phyloP scores from a whole-genome alignment of 2,888 invertebrate genomes.

The Drosophila maculinotata region DNA sequence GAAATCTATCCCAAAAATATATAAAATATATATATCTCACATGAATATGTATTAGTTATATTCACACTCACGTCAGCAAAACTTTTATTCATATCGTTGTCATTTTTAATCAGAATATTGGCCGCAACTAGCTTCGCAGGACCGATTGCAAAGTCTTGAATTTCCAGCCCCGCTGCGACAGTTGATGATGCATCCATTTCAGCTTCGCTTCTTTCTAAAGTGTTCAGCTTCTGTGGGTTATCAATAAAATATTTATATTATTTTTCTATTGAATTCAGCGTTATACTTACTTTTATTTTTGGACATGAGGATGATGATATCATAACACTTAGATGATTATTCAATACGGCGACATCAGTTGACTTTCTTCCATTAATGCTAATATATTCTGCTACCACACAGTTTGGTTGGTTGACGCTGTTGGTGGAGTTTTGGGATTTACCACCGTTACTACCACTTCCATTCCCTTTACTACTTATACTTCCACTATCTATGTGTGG shows the following conservation, averaged over 20 bases:
- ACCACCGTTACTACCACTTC: conserved; percentile 20
- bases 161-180: conserved; percentile 43
- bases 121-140: conserved; percentile 55
- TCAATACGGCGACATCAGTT: conserved; percentile 42
- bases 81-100: conserved; percentile 87
- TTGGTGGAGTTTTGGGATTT: conserved; percentile 38
- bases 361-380: conserved; percentile 43
- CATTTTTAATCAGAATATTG: conserved; percentile 53
- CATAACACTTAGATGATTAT: conserved; percentile 51
- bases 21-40: not conserved
- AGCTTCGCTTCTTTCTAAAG: conserved; percentile 46
- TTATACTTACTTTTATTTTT: conserved; percentile 56
- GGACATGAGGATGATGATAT: conserved; percentile 46
- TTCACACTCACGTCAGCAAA: conserved; percentile 91
- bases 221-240: conserved; percentile 47
- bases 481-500: conserved; percentile 35
- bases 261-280: not conserved
- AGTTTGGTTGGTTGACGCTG: conserved; percentile 46
- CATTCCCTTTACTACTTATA: conserved; percentile 26
- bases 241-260: conserved; percentile 1
- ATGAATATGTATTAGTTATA: not conserved
- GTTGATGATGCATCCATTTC: conserved; percentile 32
- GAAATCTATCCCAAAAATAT: conserved; percentile 90
- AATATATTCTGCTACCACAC: conserved; percentile 31
- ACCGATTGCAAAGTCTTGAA: conserved; percentile 51